phyloP scores from a whole-genome alignment of 2,797 vertebrate species.

The Chelmon rostratus region DNA sequence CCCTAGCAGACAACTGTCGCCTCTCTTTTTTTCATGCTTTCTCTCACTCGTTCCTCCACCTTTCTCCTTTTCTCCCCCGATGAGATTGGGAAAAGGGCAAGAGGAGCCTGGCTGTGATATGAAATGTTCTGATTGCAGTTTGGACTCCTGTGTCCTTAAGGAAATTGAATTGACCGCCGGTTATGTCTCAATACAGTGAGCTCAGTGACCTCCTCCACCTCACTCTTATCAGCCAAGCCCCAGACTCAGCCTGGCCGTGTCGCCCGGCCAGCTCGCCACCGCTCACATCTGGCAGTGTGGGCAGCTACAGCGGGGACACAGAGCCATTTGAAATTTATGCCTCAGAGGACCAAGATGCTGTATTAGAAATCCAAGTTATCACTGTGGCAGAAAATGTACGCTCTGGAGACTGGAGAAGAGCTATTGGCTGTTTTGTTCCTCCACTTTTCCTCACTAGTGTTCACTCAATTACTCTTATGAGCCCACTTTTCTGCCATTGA shows the following conservation, averaged over 20 bases:
- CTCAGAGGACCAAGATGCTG: constrained; percentile 57
- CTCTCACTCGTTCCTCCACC: constrained; percentile 23
- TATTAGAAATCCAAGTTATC: constrained; percentile 69
- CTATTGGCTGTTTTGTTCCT: constrained; percentile 53
- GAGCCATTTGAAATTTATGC: constrained; percentile 66
- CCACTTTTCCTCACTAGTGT: constrained; percentile 44
- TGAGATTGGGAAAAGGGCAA: constrained; percentile 69
- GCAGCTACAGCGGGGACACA: constrained; percentile 36
- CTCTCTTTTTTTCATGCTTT: constrained; percentile 16
- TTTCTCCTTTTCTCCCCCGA: constrained; percentile 26
- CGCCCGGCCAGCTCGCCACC: constrained; percentile 36
- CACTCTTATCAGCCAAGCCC: constrained; percentile 77
- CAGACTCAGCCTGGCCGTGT: constrained; percentile 65
- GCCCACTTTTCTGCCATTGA: constrained; percentile 51
- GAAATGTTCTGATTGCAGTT: constrained; percentile 75
- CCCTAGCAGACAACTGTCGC: constrained; percentile 1
- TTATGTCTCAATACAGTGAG: constrained; percentile 73
- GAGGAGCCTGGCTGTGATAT: constrained; percentile 65
- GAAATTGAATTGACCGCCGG: constrained; percentile 80
- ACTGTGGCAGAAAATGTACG: constrained; percentile 34
- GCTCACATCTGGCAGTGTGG: constrained; percentile 62
- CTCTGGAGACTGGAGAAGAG: constrained; percentile 32
- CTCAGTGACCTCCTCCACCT: constrained; percentile 75
- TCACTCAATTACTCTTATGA: constrained; percentile 61
- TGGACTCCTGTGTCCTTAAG: constrained; percentile 78